Percentiles rank a stretch among this genome's conserved stretches.
These are phyloP conservation scores for Barypeithes pellucidus DNA, from an alignment of 2,888 invertebrate species.

Conservation along the genomic window DNA sequence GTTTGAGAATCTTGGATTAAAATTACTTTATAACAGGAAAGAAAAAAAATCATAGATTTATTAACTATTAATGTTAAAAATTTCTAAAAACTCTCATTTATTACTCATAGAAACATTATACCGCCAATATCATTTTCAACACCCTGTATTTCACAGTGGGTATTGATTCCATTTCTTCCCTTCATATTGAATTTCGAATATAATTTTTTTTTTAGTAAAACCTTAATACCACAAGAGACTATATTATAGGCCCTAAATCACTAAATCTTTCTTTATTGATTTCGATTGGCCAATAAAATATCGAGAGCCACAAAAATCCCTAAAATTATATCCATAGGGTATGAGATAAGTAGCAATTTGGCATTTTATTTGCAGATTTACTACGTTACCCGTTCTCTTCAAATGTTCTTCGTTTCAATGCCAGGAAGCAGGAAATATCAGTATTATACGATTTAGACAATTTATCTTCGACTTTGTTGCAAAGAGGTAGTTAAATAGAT, in stretches of 20 bases:
- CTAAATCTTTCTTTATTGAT: slow-evolving; percentile 24
- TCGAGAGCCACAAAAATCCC: slow-evolving; percentile 16
- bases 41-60: too few relatives aligned
- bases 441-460: neutral
- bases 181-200: neutral
- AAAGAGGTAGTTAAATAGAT: neutral
- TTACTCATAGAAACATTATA: too few relatives aligned
- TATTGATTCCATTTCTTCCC: too few relatives aligned
- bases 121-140: too few relatives aligned
- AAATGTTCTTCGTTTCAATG: slow-evolving; percentile 1
- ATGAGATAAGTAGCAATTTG: slow-evolving; percentile 13
- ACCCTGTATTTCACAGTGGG: too few relatives aligned
- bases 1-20: too few relatives aligned
- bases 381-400: neutral
- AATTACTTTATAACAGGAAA: too few relatives aligned
- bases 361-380: slow-evolving; percentile 20
- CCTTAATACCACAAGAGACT: neutral
- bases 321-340: slow-evolving; percentile 12
- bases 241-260: neutral
- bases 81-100: too few relatives aligned
- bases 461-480: neutral
- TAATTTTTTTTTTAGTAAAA: neutral
- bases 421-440: slow-evolving; percentile 5
- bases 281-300: slow-evolving; percentile 11
- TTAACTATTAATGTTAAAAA: too few relatives aligned